A percentile compares a stretch with the other conserved stretches of the same genome.
phyloP scores from a whole-genome alignment of 2,888 invertebrate species.

The Ophraella communa region DNA sequence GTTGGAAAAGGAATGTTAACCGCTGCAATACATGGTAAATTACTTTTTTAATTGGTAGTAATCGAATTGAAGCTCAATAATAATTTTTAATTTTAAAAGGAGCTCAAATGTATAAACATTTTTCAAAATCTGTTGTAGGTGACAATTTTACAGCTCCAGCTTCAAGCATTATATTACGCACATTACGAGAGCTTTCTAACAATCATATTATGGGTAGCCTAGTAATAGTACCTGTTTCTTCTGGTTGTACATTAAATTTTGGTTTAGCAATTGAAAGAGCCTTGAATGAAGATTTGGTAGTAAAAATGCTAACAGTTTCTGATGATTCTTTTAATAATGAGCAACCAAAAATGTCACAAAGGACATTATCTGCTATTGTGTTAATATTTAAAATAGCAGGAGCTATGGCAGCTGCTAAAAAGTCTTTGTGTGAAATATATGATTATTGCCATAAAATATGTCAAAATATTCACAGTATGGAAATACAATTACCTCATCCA shows the following conservation, averaged over 20 bases:
- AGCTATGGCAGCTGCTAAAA: conserved; percentile 72
- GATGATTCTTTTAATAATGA: conserved; percentile 69
- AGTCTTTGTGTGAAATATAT: conserved; percentile 65
- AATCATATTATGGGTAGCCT: conserved; percentile 68
- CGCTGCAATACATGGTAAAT: conserved; percentile 72
- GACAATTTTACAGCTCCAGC: conserved; percentile 51
- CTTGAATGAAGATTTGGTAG: conserved; percentile 64
- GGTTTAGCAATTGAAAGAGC: conserved; percentile 81
- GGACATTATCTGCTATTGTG: conserved; percentile 65
- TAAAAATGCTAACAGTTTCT: conserved; percentile 68
- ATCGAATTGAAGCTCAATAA: neutral
- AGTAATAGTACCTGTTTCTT: conserved; percentile 77
- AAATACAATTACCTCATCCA: conserved; percentile 59
- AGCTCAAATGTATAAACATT: too few relatives aligned
- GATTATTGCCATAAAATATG: conserved; percentile 61
- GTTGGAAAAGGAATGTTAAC: conserved; percentile 83
- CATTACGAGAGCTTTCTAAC: conserved; percentile 53
- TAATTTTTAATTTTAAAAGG: too few relatives aligned
- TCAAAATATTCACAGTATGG: conserved; percentile 69
- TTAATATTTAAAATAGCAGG: conserved; percentile 73
- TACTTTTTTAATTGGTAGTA: neutral
- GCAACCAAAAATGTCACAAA: conserved; percentile 39
- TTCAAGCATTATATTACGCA: conserved; percentile 49
- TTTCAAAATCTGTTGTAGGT: conserved; percentile 42
- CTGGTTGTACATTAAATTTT: conserved; percentile 81